Evolutionary conservation across 1,140 invertebrate genomes (phyloP).

Genomic region (Drosophila varians): DNA sequence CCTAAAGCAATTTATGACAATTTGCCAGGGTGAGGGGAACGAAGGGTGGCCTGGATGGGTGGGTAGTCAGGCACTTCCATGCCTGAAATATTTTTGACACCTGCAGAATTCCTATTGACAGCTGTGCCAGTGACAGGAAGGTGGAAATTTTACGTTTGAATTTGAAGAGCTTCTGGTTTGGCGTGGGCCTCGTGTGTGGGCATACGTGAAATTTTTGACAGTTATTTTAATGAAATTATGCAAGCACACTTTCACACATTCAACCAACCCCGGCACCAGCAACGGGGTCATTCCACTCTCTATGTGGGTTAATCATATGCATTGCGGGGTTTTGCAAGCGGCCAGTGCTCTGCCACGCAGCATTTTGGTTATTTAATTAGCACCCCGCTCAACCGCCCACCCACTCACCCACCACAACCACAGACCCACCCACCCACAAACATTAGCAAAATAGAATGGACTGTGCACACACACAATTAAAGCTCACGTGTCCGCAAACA

Average conservation of each 20-base stretch:
- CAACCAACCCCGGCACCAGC: constrained; percentile 17
- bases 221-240: constrained; percentile 82
- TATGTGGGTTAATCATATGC: constrained; percentile 74
- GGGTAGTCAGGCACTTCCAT: constrained; percentile 44
- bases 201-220: constrained; percentile 78
- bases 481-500: constrained; percentile 21
- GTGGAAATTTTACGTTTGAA: constrained; percentile 62
- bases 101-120: constrained; percentile 79
- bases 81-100: constrained; percentile 79
- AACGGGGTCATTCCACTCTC: constrained; percentile 8
- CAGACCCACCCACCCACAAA: neutral
- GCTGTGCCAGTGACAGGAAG: constrained; percentile 33
- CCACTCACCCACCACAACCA: constrained; percentile 5
- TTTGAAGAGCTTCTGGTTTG: constrained; percentile 46
- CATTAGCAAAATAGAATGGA: neutral
- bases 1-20: constrained; percentile 63
- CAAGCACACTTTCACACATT: constrained; percentile 75
- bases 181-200: constrained; percentile 29
- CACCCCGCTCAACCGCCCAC: neutral
- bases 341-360: constrained; percentile 24
- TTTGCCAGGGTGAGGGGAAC: constrained; percentile 12
- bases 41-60: neutral
- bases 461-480: constrained; percentile 15
- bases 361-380: constrained; percentile 75
- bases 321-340: constrained; percentile 25